Evolutionary conservation across 2,797 vertebrate genomes (phyloP).

Genomic region (Alfaro cultratus): DNA sequence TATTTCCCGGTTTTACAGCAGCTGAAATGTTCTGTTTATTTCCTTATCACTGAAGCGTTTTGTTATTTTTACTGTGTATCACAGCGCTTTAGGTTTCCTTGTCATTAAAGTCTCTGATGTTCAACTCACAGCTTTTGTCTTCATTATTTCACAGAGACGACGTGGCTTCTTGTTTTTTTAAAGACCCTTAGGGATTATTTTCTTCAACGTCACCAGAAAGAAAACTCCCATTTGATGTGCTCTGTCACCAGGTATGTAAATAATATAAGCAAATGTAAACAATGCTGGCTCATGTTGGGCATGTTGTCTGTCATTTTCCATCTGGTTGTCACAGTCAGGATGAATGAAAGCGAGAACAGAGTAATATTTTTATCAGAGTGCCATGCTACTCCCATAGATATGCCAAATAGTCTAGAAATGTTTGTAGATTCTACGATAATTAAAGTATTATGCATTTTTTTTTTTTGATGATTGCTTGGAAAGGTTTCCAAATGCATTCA

Average conservation of each 20-base stretch:
- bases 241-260: slow-evolving; percentile 54
- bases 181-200: slow-evolving; percentile 60
- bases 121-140: slow-evolving; percentile 46
- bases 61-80: slow-evolving; percentile 43
- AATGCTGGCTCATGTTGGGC: slow-evolving; percentile 38
- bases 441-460: neutral
- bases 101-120: slow-evolving; percentile 55
- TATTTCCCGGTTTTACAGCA: slow-evolving; percentile 18
- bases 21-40: slow-evolving; percentile 36
- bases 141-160: slow-evolving; percentile 43
- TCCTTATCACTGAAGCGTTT: slow-evolving; percentile 54
- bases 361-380: neutral
- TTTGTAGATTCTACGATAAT: neutral
- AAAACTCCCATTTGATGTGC: slow-evolving; percentile 53
- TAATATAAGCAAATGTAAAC: slow-evolving; percentile 51
- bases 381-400: neutral
- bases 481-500: neutral
- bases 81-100: slow-evolving; percentile 39
- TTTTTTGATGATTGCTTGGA: neutral
- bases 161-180: neutral
- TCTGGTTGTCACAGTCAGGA: slow-evolving; percentile 36
- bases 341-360: slow-evolving; percentile 18
- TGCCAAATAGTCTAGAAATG: neutral
- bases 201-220: slow-evolving; percentile 41
- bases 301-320: slow-evolving; percentile 50